Evolutionary conservation across 1,140 invertebrate genomes (phyloP), one percentile per base, ranked within the genome.

Genomic region (Diorhabda sublineata): DNA sequence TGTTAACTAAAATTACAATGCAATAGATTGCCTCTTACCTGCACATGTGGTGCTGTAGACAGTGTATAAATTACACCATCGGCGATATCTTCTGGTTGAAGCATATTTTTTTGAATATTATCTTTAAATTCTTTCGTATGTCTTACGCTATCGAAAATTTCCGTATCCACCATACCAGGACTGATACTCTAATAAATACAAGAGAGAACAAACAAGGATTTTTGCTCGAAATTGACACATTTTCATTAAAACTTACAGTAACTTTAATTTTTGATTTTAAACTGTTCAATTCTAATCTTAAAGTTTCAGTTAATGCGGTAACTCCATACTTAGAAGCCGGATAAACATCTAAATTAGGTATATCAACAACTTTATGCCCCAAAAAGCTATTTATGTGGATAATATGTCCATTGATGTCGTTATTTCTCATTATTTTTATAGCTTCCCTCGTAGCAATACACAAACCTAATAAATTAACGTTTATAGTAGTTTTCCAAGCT

Each of bases 391-490:
- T 89, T 52, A 90, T 83, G 68, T 89, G 84, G 61, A 90, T 85
- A 64, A 90, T 85, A 71, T 91, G 89, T 2, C 90, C 90, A 70
- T 88, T 84, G 5, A 88, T 82, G 11, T 82, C 77, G 42, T 84
- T 80, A 67, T 84, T 82, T 66, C 80, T 82, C 88, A 91, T 90
- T 3, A 84, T 81, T 66, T 82, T 82, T 1, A 90, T 80, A 5
- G 86, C 83, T 71, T 89, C 86, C 47, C 87, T 83, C 0, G 89
- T 87, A 70, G 90, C 90, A 67, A 88, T 83, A 9, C 85, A 82
- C 0, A 92, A 76, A 0, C 83, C 91, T 3, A 89, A 81, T 75
- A 73, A 42, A 57, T 85, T 74, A 9, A 59, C 42, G 6, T 71
- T 47, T 8, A 71, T 9, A 8, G 26, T 59, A 7, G 45, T 56